Conservation (phyloP, 2,888 invertebrate species). For the Endotricha flammealis region DNA sequence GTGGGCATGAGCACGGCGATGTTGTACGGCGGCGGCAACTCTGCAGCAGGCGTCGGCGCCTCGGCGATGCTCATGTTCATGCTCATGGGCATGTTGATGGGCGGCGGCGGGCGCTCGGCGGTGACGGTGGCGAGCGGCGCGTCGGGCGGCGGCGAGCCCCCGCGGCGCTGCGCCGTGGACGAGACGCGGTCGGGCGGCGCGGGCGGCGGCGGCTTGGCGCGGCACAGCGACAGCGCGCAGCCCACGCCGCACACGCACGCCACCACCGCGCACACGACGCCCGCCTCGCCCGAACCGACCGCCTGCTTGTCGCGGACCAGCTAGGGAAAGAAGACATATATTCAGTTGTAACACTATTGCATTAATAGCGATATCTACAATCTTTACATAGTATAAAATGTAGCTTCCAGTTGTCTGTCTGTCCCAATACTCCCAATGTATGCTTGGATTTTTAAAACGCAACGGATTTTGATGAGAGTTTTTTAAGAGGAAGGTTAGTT, state of each 20-base stretch:
- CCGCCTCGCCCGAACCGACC: conserved; percentile 80
- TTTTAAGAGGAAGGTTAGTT: no score
- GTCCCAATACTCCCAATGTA: no score
- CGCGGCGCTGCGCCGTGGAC: conserved; percentile 56
- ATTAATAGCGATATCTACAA: no score
- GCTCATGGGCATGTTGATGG: no score
- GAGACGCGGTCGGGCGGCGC: conserved; percentile 58
- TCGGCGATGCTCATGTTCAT: no score
- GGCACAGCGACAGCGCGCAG: conserved; percentile 81
- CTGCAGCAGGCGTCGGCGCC: conserved; percentile 30
- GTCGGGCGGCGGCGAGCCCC: conserved; percentile 51
- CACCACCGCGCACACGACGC: conserved; percentile 81
- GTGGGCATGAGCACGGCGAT: conserved; percentile 86
- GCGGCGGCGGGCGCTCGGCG: conserved; percentile 23
- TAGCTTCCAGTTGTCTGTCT: no score
- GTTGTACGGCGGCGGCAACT: conserved; percentile 88
- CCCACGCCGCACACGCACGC: conserved; percentile 80
- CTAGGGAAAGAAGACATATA: no score
- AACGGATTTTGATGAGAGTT: no score
- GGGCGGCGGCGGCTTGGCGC: conserved; percentile 54
- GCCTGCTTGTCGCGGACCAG: conserved; percentile 48
- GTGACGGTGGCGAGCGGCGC: conserved; percentile 20
- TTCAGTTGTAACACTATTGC: no score
- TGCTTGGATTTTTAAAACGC: no score
- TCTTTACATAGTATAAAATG: no score